Conservation (phyloP, 2,888 invertebrate species). For the Cerastis leucographa region DNA sequence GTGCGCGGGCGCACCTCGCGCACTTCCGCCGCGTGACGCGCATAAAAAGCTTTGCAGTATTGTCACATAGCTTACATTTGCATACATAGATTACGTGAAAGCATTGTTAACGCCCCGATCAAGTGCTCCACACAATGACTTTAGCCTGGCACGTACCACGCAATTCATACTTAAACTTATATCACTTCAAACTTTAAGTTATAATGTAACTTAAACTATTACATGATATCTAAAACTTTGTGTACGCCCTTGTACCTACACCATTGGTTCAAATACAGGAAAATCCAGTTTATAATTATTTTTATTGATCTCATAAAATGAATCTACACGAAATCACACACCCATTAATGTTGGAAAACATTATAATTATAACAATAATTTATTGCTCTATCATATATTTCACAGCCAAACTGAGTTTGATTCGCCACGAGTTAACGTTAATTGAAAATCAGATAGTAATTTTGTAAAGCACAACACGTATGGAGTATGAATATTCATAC, state of each 20-base stretch:
- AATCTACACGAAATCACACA: slow-evolving; percentile 59
- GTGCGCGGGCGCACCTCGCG: slow-evolving; percentile 87
- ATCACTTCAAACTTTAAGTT: slow-evolving; percentile 5
- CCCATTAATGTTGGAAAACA: slow-evolving; percentile 61
- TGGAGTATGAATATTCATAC: slow-evolving; percentile 81
- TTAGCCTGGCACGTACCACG: slow-evolving; percentile 31
- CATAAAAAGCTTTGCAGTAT: slow-evolving; percentile 87
- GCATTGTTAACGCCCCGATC: slow-evolving; percentile 77
- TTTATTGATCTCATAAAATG: slow-evolving; percentile 60
- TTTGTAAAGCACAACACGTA: slow-evolving; percentile 73
- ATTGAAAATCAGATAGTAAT: slow-evolving; percentile 52
- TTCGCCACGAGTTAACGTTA: slow-evolving; percentile 38
- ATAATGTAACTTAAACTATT: slow-evolving; percentile 3
- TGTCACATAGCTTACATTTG: slow-evolving; percentile 86
- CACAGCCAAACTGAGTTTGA: slow-evolving; percentile 46
- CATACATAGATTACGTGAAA: slow-evolving; percentile 87
- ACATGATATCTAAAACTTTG: slow-evolving; percentile 28
- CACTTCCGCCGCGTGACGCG: slow-evolving; percentile 89
- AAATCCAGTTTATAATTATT: slow-evolving; percentile 64
- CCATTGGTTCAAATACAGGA: slow-evolving; percentile 50
- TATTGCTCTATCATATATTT: slow-evolving; percentile 58
- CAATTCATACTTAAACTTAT: slow-evolving; percentile 43
- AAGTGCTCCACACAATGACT: slow-evolving; percentile 41
- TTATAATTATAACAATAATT: slow-evolving; percentile 65
- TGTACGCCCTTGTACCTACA: slow-evolving; percentile 22